Base-by-base conservation (phyloP, 2,113 vertebrate species). In the Calypte anna region DNA sequence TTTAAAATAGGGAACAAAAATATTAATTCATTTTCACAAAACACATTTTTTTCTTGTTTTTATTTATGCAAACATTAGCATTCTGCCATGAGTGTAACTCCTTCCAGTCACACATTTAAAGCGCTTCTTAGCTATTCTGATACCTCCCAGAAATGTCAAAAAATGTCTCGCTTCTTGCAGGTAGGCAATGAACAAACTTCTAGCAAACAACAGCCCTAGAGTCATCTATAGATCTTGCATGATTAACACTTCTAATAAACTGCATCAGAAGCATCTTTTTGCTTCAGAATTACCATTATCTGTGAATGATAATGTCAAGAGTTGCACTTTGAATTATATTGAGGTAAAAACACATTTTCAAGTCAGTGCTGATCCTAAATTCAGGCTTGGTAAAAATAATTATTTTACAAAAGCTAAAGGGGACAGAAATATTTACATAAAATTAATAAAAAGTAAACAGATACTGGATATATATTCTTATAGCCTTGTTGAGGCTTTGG, bases 381-480 rank as follows among this genome's bases (percentile, higher is more conserved):
- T 76, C 63, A 76, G 58, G 23, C 3, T 91, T 84, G 57, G 6
- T 54, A 88, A 79, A 33, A 92, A 54, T 12, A n/a, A 2, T 18
- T 20, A 68, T 63, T 87, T 89, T 48, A 67, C 18, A 58, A 76
- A 90, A 89, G 7, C 10, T 80, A 66, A 88, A 92, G n/a, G 36
- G 12, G 30, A 59, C 23, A 69, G 11, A 93, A 95, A 93, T 91
- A 88, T 75, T 94, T 94, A 82, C n/a, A 82, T 21, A 58, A 88
- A 62, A 75, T 50, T 33, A 68, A 54, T 5, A 31, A 74, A 92
- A 66, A 74, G 5, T 57, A 75, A 94, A 61, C 17, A 50, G 18
- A 74, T 64, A 59, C 6, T 24, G 50, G 12, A 53, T 57, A 90
- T 88, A 54, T 67, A 82, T 58, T 91, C 63, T 36, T 54, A 31